Percentiles rank a stretch among this genome's conserved stretches.
These are phyloP conservation scores for Xylocopa sonorina DNA, from an alignment of 1,140 invertebrate species.

Conservation along the genomic window DNA sequence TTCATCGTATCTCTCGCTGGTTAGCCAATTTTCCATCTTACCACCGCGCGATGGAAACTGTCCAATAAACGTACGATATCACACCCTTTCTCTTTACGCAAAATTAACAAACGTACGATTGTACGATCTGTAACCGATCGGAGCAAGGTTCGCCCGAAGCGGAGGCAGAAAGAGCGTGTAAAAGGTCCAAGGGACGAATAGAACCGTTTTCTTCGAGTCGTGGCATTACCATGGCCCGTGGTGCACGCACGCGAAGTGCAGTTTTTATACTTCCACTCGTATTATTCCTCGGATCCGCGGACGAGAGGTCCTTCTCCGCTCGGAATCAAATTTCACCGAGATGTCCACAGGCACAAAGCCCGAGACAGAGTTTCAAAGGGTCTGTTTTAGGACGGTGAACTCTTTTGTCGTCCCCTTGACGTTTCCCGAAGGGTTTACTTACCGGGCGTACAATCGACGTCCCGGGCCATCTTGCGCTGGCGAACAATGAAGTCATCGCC, in stretches of 20 bases:
- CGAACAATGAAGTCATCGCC: slow-evolving; percentile 18
- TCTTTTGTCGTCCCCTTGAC: slow-evolving; percentile 45
- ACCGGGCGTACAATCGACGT: slow-evolving; percentile 10
- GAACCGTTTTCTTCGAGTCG: too few species aligned
- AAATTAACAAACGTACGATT: too few species aligned
- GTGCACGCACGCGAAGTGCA: too few species aligned
- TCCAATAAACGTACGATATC: too few species aligned
- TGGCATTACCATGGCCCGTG: too few species aligned
- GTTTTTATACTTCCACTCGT: slow-evolving; percentile 46
- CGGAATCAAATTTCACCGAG: slow-evolving; percentile 65
- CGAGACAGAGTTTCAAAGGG: slow-evolving; percentile 55
- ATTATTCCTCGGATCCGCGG: slow-evolving; percentile 51
- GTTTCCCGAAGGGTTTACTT: slow-evolving; percentile 47
- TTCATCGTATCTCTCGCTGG: too few species aligned
- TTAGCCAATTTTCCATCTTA: too few species aligned
- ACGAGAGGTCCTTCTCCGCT: slow-evolving; percentile 31
- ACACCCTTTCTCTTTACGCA: too few species aligned
- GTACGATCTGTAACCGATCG: too few species aligned
- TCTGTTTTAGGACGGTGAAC: slow-evolving; percentile 58
- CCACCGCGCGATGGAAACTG: too few species aligned
- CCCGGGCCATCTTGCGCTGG: background rate
- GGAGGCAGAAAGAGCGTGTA: slow-evolving; percentile 21
- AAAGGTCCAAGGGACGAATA: slow-evolving; percentile 46
- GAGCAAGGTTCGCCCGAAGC: background rate
- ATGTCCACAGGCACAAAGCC: slow-evolving; percentile 55